A percentile compares a stretch with the other conserved stretches of the same genome.
phyloP scores from a whole-genome alignment of 2,113 vertebrate species.

The Sylvia atricapilla region DNA sequence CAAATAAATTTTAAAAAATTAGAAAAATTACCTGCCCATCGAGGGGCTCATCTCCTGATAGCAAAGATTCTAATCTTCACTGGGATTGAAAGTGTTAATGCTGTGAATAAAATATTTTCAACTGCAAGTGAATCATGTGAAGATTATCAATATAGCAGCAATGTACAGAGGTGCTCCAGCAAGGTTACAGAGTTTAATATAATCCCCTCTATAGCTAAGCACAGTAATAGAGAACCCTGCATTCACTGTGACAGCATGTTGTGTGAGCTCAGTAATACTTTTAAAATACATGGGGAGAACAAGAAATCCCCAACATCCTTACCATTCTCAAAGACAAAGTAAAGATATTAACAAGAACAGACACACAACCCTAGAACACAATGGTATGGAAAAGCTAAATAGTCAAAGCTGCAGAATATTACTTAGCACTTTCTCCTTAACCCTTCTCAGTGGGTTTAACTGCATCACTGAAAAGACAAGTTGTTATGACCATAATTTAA shows the following conservation, averaged over 20 bases:
- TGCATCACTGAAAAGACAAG: not conserved
- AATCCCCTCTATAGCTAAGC: conserved; percentile 59
- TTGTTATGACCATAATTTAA: not conserved
- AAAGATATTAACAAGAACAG: conserved; percentile 27
- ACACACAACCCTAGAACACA: not conserved
- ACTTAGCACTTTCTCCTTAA: not conserved
- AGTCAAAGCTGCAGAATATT: not conserved
- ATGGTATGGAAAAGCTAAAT: not conserved
- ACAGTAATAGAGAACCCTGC: conserved; percentile 46
- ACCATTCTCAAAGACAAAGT: conserved; percentile 32
- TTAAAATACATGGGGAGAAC: conserved; percentile 8
- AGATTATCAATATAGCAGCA: conserved; percentile 56
- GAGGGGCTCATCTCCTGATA: not conserved
- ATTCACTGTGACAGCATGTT: conserved; percentile 24
- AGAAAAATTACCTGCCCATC: not conserved
- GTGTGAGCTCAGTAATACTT: conserved; percentile 13
- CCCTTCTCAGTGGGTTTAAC: not conserved
- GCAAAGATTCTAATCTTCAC: not conserved
- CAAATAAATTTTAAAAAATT: not conserved
- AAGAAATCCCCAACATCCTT: conserved; percentile 36
- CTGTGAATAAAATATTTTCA: conserved; percentile 46
- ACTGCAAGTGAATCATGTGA: conserved; percentile 46
- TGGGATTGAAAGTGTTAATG: conserved; percentile 42
- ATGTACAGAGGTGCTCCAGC: conserved; percentile 22
- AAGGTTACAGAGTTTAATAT: conserved; percentile 63